Evolutionary conservation across 2,113 vertebrate genomes (phyloP).

Genomic region (Bubo scandiacus): DNA sequence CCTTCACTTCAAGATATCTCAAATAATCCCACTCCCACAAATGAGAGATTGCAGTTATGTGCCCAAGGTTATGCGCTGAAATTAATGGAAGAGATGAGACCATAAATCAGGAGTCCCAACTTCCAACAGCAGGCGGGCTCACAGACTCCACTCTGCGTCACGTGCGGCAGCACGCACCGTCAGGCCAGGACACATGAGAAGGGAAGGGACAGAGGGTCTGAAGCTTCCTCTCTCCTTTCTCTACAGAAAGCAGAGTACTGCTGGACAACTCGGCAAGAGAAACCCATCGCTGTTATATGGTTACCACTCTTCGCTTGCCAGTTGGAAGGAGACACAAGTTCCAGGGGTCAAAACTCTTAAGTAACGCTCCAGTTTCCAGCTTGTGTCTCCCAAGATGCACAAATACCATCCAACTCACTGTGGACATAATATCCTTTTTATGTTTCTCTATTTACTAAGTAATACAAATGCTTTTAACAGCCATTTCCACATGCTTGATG

Average conservation of each 20-base stretch:
- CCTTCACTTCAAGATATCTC: not conserved
- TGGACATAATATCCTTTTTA: slow-evolving; percentile 45
- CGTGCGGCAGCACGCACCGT: not conserved
- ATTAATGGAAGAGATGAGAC: not conserved
- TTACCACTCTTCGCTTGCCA: not conserved
- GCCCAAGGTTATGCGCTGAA: not conserved
- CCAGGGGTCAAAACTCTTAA: slow-evolving; percentile 42
- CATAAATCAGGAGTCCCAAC: not conserved
- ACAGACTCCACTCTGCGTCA: not conserved
- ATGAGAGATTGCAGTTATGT: not conserved
- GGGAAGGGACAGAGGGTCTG: not conserved
- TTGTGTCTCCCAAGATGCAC: not conserved
- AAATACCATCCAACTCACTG: slow-evolving; percentile 4
- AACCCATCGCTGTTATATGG: not conserved
- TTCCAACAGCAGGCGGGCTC: not conserved
- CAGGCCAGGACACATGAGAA: not conserved
- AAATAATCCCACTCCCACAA: not conserved
- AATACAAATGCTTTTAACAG: slow-evolving; percentile 14
- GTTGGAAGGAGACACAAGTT: slow-evolving; percentile 19
- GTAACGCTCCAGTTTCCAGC: slow-evolving; percentile 32
- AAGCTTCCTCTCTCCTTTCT: not conserved
- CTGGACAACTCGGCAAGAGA: not conserved
- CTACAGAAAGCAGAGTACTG: not conserved
- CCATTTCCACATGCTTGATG: slow-evolving; percentile 1
- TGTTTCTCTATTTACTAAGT: slow-evolving; percentile 15